Evolutionary conservation across 1,140 invertebrate species (phyloP).

Genomic region (Diabrotica virgifera): DNA sequence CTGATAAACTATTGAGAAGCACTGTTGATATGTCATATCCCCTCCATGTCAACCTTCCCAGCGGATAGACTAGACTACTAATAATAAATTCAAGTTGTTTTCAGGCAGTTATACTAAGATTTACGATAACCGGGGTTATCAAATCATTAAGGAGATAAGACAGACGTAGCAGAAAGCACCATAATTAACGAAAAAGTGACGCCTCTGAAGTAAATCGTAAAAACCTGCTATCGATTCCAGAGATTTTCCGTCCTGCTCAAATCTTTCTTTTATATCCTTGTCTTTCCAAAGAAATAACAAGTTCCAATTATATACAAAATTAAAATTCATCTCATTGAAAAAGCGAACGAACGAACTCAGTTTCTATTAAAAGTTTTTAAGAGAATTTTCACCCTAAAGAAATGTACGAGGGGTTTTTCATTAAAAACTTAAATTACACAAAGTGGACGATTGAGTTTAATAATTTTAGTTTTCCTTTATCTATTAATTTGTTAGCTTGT

Average conservation of each 20-base stretch:
- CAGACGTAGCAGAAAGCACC: too few relatives aligned
- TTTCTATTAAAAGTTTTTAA: slow-evolving; percentile 39
- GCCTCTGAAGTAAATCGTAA: slow-evolving; percentile 15
- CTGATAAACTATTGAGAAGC: too few relatives aligned
- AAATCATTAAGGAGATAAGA: too few relatives aligned
- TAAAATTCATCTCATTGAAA: slow-evolving; percentile 43
- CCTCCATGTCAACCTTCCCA: too few relatives aligned
- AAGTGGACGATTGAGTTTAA: slow-evolving; percentile 34
- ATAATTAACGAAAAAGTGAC: neutral
- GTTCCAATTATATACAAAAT: slow-evolving; percentile 44
- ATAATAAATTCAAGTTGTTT: too few relatives aligned
- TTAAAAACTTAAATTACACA: slow-evolving; percentile 39
- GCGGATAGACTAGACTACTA: too few relatives aligned
- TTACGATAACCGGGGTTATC: too few relatives aligned
- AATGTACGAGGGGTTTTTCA: slow-evolving; percentile 34
- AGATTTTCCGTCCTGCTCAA: slow-evolving; percentile 23
- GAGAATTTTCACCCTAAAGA: slow-evolving; percentile 37
- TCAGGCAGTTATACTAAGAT: too few relatives aligned
- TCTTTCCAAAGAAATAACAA: slow-evolving; percentile 40
- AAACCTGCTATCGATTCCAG: slow-evolving; percentile 24
- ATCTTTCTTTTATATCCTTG: slow-evolving; percentile 29
- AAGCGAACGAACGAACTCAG: slow-evolving; percentile 35
- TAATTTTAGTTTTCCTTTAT: slow-evolving; percentile 20
- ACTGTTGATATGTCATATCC: too few relatives aligned
- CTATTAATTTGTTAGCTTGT: slow-evolving; percentile 3